These are phyloP conservation scores for Argopecten irradians DNA, from an alignment of 1,140 invertebrate genomes.

Conservation along the genomic window DNA sequence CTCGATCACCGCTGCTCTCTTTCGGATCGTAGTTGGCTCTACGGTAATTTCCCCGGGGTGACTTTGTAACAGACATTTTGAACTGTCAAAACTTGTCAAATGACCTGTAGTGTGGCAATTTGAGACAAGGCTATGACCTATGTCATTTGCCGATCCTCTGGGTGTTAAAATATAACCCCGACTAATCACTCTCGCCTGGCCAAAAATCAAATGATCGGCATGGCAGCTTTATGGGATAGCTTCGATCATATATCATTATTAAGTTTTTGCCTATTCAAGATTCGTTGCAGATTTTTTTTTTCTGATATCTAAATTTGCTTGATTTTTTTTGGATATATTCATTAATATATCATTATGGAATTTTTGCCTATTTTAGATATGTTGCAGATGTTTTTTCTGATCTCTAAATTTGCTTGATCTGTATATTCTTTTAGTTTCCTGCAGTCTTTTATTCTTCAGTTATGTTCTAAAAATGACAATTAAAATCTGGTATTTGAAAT, in stretches of 20 bases:
- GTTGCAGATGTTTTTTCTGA: not conserved
- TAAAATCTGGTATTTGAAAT: too few species aligned
- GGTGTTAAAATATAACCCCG: slow-evolving; percentile 1
- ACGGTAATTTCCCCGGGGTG: not conserved
- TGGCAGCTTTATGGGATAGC: not conserved
- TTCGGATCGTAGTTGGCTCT: not conserved
- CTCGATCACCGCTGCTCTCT: not conserved
- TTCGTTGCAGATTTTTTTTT: too few species aligned
- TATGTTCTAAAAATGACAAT: too few species aligned
- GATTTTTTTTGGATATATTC: not conserved
- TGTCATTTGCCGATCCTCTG: not conserved
- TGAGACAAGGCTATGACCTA: not conserved
- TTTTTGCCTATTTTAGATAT: not conserved
- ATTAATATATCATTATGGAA: not conserved
- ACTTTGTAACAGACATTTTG: not conserved
- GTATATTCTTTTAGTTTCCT: too few species aligned
- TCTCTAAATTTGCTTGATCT: not conserved
- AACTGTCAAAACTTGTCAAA: slow-evolving; percentile 22
- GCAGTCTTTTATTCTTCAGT: too few species aligned
- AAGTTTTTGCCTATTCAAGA: not conserved
- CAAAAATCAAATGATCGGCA: not conserved
- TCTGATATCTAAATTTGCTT: not conserved
- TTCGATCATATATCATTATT: not conserved
- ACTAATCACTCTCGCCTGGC: not conserved
- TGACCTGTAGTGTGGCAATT: not conserved